Evolutionary conservation across 2,113 vertebrate species (phyloP), one percentile per base, ranked within the genome.

Genomic region (Potamarius usumacintae): DNA sequence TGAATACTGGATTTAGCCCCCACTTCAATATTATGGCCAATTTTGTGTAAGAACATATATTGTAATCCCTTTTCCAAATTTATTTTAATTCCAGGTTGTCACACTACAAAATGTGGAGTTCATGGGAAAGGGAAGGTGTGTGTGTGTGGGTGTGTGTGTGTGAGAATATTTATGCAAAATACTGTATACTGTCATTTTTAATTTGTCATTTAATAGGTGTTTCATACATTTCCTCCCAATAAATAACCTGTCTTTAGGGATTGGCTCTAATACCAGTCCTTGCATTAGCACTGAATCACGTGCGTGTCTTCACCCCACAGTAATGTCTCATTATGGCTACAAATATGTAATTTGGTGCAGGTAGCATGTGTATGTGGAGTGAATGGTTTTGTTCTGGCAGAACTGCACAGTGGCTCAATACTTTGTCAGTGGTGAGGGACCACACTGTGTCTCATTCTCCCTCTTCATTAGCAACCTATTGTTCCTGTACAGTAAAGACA

Each of bases 391-490:
- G 71, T 85, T 85, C 34, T n/a, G 84, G 20, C 18, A n/a, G 34
- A 76, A 58, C 27, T 15, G 14, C 18, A 8, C 8, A 22, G 52
- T 7, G 22, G n/a, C 22, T 53, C 18, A 4, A 7, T 50, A 79
- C 0, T 60, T 65, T 15, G 7, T 30, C 20, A 11, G 17, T 4
- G 20, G 17, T 4, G 69, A 76, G 34, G 55, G 55, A 25, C 84
- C 30, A 22, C 27, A 8, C 69, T 77, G 27, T 17, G 25, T 60
- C 55, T 34, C 79, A 22, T 52, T 30, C 53, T 14, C 48, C 60
- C 86, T 77, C 57, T 65, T 87, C 86, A 87, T 84, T 87, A 87
- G 81, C 50, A 53, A 34, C 58, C 71, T 52, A 87, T 87, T 87
- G 86, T 87, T 87, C 86, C 55, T 8, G 25, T 84, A 87, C 81